Base-by-base conservation (phyloP, 1,140 invertebrate species). In the Drosophila setifemur region DNA sequence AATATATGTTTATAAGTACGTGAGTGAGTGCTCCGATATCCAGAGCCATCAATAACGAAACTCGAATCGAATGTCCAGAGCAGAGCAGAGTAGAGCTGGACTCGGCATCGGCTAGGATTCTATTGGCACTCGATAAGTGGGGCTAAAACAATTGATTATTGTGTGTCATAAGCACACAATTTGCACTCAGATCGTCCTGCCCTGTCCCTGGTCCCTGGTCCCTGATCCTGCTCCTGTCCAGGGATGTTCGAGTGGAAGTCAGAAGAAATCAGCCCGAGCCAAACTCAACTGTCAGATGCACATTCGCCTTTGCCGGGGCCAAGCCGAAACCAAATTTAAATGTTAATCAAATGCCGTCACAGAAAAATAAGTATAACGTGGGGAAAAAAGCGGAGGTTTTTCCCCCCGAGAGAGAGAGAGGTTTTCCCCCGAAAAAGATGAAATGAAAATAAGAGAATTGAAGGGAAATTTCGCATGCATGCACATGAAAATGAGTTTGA, bases 121-220 rank as follows among this genome's bases (percentile, higher is more conserved):
- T 45, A 44, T 70, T 45, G 21, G 19, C 53, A 48, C 50, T 71
- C 45, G 37, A 50, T 49, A 53, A 66, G 50, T 28, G 60, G 52
- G 58, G 79, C 79, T 72, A 85, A 63, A 83, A 83, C 81, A 83
- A 83, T 83, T 86, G 79, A 83, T 85, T 83, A 85, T 83, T 85
- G 71, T 85, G 50, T 74, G 79, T 78, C 79, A 78, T 83, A 85
- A 85, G 82, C 81, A 83, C 70, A 60, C 76, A 54, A 61, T 60
- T 70, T 53, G 18, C 49, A 66, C 47, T 39, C 52, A 12, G 11
- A 2, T n/a, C 1, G 11, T 14, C 11, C 11, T 9, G 29, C 7
- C 26, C n/a, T n/a, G n/a, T 3, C 2, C 29, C 29, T 11, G 1
- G 33, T 57, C 16, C 50, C 16, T 18, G 14, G 43, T 16, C 3